Conservation (phyloP, 2,113 vertebrate species). For the Polypterus bichir region DNA sequence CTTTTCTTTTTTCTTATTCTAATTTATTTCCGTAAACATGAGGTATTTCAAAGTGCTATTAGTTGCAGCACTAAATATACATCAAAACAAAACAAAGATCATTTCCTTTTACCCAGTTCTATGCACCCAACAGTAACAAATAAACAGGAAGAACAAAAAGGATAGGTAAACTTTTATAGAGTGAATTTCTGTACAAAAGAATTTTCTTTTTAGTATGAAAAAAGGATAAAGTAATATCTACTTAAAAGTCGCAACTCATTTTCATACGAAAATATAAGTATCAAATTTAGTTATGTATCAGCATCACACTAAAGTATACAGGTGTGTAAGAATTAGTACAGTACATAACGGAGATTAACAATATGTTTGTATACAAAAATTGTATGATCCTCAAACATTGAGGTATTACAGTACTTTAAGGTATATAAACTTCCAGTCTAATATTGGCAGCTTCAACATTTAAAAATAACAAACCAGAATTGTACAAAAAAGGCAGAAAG, state of each 20-base stretch:
- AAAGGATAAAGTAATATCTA: conserved; percentile 99
- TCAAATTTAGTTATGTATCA: conserved; percentile 99
- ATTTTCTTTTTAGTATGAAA: conserved; percentile 70
- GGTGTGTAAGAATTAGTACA: conserved; percentile 98
- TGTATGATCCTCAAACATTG: conserved; percentile 85
- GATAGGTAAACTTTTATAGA: conserved; percentile 86
- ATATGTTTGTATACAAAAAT: conserved; percentile 92
- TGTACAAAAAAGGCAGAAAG: conserved; percentile 83
- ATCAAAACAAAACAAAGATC: conserved; percentile 78
- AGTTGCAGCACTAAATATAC: conserved; percentile 99
- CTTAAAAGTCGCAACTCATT: conserved; percentile 94
- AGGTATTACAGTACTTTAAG: conserved; percentile 97
- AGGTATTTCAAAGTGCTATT: conserved; percentile 99
- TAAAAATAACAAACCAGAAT: conserved; percentile 64
- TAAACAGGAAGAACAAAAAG: conserved; percentile 75
- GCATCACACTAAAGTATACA: conserved; percentile 98
- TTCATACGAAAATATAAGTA: conserved; percentile 99
- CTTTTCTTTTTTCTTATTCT: conserved; percentile 50
- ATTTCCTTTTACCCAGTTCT: conserved; percentile 92
- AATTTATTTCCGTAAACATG: conserved; percentile 99
- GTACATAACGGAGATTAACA: conserved; percentile 84
- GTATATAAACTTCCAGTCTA: conserved; percentile 96
- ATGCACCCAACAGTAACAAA: conserved; percentile 96
- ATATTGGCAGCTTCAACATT: conserved; percentile 81
- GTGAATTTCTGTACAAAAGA: conserved; percentile 97